Conservation (phyloP, 2,113 vertebrate species). For the Tringa solitaria region DNA sequence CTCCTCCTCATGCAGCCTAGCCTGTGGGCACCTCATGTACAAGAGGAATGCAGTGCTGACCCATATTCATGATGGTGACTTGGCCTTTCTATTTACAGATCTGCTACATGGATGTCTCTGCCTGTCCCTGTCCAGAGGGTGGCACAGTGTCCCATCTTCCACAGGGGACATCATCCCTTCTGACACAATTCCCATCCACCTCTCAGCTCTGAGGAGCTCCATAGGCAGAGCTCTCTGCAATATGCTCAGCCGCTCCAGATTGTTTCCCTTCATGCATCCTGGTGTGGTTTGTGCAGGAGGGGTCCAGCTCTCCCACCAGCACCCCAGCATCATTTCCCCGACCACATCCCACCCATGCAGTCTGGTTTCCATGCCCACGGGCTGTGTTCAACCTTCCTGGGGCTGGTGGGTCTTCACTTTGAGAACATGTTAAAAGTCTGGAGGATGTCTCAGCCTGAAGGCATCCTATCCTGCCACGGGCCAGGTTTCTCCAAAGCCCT, state of each 20-base stretch:
- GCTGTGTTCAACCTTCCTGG: background rate
- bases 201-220: background rate
- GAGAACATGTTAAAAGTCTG: background rate
- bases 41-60: background rate
- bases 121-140: background rate
- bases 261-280: background rate
- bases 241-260: rapidly evolving
- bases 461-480: background rate
- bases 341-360: background rate
- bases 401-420: background rate
- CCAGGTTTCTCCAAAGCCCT: background rate
- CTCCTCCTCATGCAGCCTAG: background rate
- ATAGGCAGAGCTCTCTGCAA: background rate
- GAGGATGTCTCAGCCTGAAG: background rate
- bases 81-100: background rate
- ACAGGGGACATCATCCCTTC: background rate
- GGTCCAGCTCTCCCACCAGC: background rate
- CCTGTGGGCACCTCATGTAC: background rate
- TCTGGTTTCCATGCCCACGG: background rate
- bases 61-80: background rate
- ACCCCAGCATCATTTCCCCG: background rate
- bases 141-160: background rate
- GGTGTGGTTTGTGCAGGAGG: background rate
- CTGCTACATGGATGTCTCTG: background rate
- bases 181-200: background rate